A percentile compares a stretch with the other conserved stretches of the same genome.
Evolutionary conservation across 2,888 invertebrate species (phyloP).

Genomic region (Eudemis profundana): DNA sequence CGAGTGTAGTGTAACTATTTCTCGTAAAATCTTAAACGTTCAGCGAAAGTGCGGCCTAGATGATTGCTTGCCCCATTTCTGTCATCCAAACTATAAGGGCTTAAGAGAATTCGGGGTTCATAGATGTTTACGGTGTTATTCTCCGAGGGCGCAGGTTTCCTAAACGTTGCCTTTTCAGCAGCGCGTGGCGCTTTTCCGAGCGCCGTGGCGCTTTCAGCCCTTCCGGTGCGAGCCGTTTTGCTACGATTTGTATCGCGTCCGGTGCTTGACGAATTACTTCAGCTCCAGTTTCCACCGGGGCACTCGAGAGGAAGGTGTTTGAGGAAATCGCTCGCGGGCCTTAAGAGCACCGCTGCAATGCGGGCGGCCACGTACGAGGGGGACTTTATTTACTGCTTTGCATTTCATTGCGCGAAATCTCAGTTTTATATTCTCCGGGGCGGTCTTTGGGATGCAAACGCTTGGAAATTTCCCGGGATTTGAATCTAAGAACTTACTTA

Average conservation of each 20-base stretch:
- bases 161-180: slow-evolving; percentile 37
- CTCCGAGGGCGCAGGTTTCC: neutral
- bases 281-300: slow-evolving; percentile 35
- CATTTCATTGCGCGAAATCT: slow-evolving; percentile 29
- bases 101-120: slow-evolving; percentile 1
- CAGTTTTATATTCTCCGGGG: slow-evolving; percentile 18
- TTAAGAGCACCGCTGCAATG: slow-evolving; percentile 30
- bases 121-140: neutral
- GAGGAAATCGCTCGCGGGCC: slow-evolving; percentile 18
- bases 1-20: slow-evolving; percentile 34
- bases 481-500: neutral
- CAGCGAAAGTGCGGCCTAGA: slow-evolving; percentile 41
- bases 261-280: slow-evolving; percentile 37
- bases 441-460: neutral
- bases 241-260: slow-evolving; percentile 40
- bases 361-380: slow-evolving; percentile 16
- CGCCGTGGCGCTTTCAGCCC: slow-evolving; percentile 26
- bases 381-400: slow-evolving; percentile 26
- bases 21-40: slow-evolving; percentile 35
- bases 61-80: slow-evolving; percentile 42
- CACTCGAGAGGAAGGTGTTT: slow-evolving; percentile 37
- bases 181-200: slow-evolving; percentile 27
- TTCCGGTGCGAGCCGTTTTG: slow-evolving; percentile 33
- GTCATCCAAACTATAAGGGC: neutral
- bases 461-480: slow-evolving; percentile 2